These are phyloP conservation scores for Pimpla rufipes DNA, from an alignment of 2,888 invertebrate species.

Conservation along the genomic window DNA sequence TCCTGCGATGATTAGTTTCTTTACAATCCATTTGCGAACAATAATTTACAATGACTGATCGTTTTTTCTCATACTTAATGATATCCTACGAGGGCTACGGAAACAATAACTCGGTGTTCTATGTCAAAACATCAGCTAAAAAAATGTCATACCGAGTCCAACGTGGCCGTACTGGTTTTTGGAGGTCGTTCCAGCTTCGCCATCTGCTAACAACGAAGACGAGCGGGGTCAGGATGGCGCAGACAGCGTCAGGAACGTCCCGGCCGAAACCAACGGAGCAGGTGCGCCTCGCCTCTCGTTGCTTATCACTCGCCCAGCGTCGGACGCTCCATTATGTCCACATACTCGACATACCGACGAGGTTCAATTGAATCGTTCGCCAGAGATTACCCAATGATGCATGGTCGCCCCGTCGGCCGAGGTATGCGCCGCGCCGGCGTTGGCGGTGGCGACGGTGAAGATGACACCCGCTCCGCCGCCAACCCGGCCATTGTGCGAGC, in stretches of 20 bases:
- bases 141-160: constrained; percentile 53
- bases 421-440: constrained; percentile 71
- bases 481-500: constrained; percentile 80
- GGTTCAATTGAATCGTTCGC: constrained; percentile 84
- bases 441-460: constrained; percentile 40
- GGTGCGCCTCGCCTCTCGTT: constrained; percentile 63
- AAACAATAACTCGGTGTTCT: too few relatives aligned
- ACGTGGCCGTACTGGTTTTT: constrained; percentile 49
- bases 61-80: too few relatives aligned
- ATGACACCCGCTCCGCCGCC: constrained; percentile 51
- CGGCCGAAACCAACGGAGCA: constrained; percentile 50
- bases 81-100: too few relatives aligned
- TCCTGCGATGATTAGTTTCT: too few relatives aligned
- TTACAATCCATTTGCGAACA: too few relatives aligned
- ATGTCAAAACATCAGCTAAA: constrained; percentile 55
- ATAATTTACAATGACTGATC: too few relatives aligned
- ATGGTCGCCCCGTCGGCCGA: constrained; percentile 78
- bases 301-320: constrained; percentile 81
- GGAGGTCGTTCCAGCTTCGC: constrained; percentile 35
- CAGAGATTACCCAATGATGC: constrained; percentile 85
- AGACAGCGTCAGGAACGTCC: constrained; percentile 50
- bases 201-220: not conserved
- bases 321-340: constrained; percentile 84
- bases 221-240: constrained; percentile 36
- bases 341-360: constrained; percentile 83